Evolutionary conservation across 2,113 vertebrate species (phyloP).

Genomic region (Clarias magur): DNA sequence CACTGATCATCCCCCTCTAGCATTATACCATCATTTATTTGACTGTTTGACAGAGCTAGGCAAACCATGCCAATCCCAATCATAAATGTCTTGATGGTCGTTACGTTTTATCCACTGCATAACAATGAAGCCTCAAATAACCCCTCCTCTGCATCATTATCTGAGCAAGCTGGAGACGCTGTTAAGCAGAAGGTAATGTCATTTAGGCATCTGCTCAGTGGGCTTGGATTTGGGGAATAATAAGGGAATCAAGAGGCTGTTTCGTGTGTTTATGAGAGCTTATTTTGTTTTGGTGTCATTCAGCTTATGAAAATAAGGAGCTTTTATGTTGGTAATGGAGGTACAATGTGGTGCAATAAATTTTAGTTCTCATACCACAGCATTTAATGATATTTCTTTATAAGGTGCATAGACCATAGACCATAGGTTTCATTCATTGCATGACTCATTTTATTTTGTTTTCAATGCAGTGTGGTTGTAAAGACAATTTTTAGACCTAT

Average conservation of each 20-base stretch:
- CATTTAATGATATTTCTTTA: neutral
- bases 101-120: slow-evolving; percentile 56
- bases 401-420: neutral
- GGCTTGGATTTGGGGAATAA: slow-evolving; percentile 53
- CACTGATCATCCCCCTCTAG: neutral
- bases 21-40: neutral
- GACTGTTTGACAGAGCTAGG: slow-evolving; percentile 46
- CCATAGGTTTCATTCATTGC: neutral
- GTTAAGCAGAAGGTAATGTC: slow-evolving; percentile 51
- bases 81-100: slow-evolving; percentile 56
- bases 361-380: neutral
- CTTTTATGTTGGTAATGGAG: neutral
- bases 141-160: slow-evolving; percentile 40
- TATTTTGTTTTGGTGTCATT: slow-evolving; percentile 30
- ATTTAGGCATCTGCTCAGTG: slow-evolving; percentile 50
- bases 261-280: slow-evolving; percentile 47
- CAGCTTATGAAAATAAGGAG: slow-evolving; percentile 6
- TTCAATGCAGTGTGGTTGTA: neutral
- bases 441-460: neutral
- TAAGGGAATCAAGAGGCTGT: slow-evolving; percentile 49
- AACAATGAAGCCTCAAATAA: slow-evolving; percentile 48
- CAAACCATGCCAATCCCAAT: slow-evolving; percentile 65
- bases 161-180: slow-evolving; percentile 35
- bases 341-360: neutral
- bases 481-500: neutral